These are phyloP conservation scores for Brachionus rotundiformis DNA, from an alignment of 1,140 invertebrate species.

Conservation along the genomic window DNA sequence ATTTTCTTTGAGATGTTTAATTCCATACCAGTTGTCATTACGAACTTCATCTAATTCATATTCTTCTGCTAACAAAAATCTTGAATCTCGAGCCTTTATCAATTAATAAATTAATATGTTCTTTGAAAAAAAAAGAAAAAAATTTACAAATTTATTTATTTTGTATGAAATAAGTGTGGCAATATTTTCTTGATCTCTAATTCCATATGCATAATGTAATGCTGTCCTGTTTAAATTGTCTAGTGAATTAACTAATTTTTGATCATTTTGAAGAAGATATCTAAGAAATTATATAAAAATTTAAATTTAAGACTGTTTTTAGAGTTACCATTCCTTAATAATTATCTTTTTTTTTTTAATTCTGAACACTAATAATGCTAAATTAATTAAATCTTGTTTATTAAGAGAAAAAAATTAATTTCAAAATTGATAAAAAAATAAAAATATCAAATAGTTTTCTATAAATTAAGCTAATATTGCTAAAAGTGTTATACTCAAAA, in stretches of 20 bases:
- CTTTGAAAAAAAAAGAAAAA: not conserved
- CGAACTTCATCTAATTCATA: constrained; percentile 18
- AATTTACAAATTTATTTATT: constrained; percentile 13
- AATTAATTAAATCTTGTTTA: too few species aligned
- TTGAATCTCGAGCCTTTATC: constrained; percentile 14
- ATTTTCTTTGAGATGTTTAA: constrained; percentile 3
- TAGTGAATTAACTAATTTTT: constrained; percentile 1
- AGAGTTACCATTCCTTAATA: too few species aligned
- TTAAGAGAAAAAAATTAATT: too few species aligned
- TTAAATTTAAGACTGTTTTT: too few species aligned
- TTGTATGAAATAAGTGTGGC: not conserved
- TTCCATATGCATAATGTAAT: constrained; percentile 35
- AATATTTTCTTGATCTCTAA: constrained; percentile 11
- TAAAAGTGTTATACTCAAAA: too few species aligned
- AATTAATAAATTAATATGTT: not conserved
- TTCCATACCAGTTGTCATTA: constrained; percentile 8
- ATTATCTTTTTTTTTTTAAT: too few species aligned
- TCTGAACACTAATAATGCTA: too few species aligned
- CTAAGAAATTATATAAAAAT: not conserved
- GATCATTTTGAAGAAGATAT: not conserved
- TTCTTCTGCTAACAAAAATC: constrained; percentile 30
- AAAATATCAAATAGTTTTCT: too few species aligned
- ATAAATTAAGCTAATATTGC: too few species aligned
- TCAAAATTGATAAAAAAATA: too few species aligned
- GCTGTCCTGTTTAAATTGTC: constrained; percentile 43